Evolutionary conservation across 1,140 invertebrate genomes (phyloP).

Genomic region (Anthonomus grandis): DNA sequence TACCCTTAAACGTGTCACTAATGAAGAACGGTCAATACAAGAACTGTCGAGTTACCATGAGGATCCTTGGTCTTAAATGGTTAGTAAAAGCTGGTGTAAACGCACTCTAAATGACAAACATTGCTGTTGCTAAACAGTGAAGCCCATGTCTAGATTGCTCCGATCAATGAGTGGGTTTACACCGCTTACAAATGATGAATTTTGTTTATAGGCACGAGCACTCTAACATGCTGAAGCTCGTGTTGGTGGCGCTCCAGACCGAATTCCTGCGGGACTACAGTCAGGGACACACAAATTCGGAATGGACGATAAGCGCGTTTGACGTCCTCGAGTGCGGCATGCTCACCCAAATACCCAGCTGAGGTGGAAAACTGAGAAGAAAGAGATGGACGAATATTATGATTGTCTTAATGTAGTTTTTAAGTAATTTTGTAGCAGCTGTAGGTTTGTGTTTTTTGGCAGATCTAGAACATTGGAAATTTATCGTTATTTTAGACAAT

Average conservation of each 20-base stretch:
- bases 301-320: conserved; percentile 45
- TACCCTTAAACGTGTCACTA: conserved; percentile 40
- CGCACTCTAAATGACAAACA: too few species aligned
- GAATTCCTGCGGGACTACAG: conserved; percentile 44
- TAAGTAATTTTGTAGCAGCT: too few species aligned
- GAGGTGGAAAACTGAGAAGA: too few species aligned
- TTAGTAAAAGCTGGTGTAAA: conserved; percentile 1
- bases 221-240: conserved; percentile 33
- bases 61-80: conserved; percentile 44
- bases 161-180: too few species aligned
- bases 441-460: too few species aligned
- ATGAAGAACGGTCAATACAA: conserved; percentile 29
- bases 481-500: too few species aligned
- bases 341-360: conserved; percentile 23
- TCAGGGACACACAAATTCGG: conserved; percentile 27
- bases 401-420: too few species aligned
- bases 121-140: too few species aligned
- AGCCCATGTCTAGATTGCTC: too few species aligned
- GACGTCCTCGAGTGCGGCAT: conserved; percentile 44
- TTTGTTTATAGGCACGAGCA: conserved; percentile 15
- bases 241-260: conserved; percentile 42
- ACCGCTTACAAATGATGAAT: too few species aligned
- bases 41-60: conserved; percentile 31
- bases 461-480: too few species aligned
- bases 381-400: too few species aligned